Percentiles rank a stretch among this genome's conserved stretches.
These are phyloP conservation scores for Camponotus floridanus DNA, from an alignment of 1,140 invertebrate genomes.

Conservation along the genomic window DNA sequence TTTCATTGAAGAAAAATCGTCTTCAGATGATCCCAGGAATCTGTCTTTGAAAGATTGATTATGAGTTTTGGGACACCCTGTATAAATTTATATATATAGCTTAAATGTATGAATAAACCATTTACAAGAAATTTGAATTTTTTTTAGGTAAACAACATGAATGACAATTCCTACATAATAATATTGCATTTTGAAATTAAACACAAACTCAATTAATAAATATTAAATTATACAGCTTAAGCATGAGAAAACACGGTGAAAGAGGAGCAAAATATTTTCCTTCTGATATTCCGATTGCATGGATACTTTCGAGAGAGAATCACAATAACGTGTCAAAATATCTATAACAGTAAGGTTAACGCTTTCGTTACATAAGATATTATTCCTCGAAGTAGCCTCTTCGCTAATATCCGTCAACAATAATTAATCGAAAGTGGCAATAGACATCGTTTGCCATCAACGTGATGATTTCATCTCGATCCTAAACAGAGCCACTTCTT, in stretches of 20 bases:
- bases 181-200: neutral
- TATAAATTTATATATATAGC: neutral
- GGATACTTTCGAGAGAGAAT: neutral
- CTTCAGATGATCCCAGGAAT: no score
- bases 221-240: neutral
- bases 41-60: no score
- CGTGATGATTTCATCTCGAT: neutral
- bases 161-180: neutral
- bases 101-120: neutral
- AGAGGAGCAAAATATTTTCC: neutral
- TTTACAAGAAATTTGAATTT: neutral
- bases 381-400: neutral
- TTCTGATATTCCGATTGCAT: neutral
- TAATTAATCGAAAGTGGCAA: slow-evolving; percentile 36
- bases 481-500: neutral
- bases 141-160: neutral
- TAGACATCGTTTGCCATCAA: neutral
- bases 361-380: slow-evolving; percentile 16
- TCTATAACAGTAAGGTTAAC: slow-evolving; percentile 17
- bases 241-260: neutral
- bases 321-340: slow-evolving; percentile 9
- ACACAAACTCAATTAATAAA: neutral
- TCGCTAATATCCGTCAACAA: slow-evolving; percentile 9
- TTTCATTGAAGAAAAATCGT: no score
- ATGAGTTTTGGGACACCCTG: no score